Percentiles rank a stretch among this genome's conserved stretches.
phyloP scores from a whole-genome alignment of 2,888 invertebrate genomes.

The Dorcus parallelipipedus region DNA sequence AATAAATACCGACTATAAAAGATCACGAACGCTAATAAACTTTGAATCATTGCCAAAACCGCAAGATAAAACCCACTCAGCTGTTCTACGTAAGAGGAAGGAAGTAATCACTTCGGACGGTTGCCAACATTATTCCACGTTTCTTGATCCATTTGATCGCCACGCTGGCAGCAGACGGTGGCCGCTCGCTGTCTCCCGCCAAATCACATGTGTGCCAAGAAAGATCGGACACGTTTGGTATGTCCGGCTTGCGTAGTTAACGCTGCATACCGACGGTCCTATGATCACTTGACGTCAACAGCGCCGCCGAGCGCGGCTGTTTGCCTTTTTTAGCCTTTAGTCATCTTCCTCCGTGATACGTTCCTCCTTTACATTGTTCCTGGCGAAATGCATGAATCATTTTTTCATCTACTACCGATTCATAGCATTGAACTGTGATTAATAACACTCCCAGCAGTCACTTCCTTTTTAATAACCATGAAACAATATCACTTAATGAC shows the following conservation, averaged over 20 bases:
- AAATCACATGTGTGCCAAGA: constrained; percentile 16
- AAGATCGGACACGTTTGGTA: constrained; percentile 21
- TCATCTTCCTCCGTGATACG: constrained; percentile 15
- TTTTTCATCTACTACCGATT: not conserved
- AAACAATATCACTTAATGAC: too few species aligned
- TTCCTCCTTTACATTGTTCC: not conserved
- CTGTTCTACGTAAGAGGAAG: constrained; percentile 28
- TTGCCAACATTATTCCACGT: constrained; percentile 18
- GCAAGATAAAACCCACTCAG: constrained; percentile 23
- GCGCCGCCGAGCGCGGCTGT: constrained; percentile 7
- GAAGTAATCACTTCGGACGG: constrained; percentile 21
- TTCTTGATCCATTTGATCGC: constrained; percentile 16
- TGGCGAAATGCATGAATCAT: not conserved
- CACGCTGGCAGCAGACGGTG: constrained; percentile 15
- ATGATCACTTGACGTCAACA: constrained; percentile 15
- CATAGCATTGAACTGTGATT: too few species aligned
- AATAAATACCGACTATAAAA: constrained; percentile 20
- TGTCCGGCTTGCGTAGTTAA: constrained; percentile 20
- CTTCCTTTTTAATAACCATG: too few species aligned
- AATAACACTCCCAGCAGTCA: too few species aligned
- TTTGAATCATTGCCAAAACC: constrained; percentile 25
- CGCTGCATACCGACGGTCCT: constrained; percentile 1
- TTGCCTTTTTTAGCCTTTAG: constrained; percentile 20
- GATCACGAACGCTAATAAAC: constrained; percentile 22
- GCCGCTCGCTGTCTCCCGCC: constrained; percentile 10